These are phyloP conservation scores for Drosophila pseudotakahashii DNA, from an alignment of 2,888 invertebrate species.

Conservation along the genomic window DNA sequence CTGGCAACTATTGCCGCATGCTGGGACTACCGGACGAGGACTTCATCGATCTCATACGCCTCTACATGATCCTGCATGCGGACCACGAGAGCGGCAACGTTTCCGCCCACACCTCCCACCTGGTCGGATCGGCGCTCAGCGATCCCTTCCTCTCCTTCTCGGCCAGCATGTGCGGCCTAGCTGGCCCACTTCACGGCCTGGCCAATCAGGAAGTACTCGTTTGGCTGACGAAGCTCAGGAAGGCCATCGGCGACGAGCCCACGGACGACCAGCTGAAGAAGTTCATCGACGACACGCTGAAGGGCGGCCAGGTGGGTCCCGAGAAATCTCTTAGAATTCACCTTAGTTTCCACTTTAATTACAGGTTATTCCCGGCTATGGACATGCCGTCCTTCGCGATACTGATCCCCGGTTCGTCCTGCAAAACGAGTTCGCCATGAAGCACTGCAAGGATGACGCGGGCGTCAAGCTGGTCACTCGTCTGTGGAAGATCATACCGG, in stretches of 20 bases:
- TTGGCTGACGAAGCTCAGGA: conserved; percentile 94
- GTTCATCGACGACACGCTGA: conserved; percentile 88
- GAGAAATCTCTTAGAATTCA: no score
- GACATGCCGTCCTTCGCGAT: conserved; percentile 92
- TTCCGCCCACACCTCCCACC: conserved; percentile 91
- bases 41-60: conserved; percentile 85
- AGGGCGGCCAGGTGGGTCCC: conserved; percentile 37
- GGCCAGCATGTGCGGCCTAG: conserved; percentile 92
- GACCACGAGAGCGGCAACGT: conserved; percentile 95
- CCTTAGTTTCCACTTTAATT: neutral
- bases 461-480: conserved; percentile 90
- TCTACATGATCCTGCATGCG: conserved; percentile 91
- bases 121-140: conserved; percentile 92
- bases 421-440: conserved; percentile 91
- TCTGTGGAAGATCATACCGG: conserved; percentile 91
- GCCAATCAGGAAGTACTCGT: conserved; percentile 95
- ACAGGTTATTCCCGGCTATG: conserved; percentile 92
- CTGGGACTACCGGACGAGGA: conserved; percentile 39
- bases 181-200: conserved; percentile 93
- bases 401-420: conserved; percentile 91
- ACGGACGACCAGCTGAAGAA: conserved; percentile 95
- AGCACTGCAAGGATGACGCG: conserved; percentile 91
- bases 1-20: conserved; percentile 88
- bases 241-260: conserved; percentile 90
- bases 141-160: conserved; percentile 92